Evolutionary conservation across 2,797 vertebrate species (phyloP), one percentile per base, ranked within the genome.

Genomic region (Esox masquinongy): DNA sequence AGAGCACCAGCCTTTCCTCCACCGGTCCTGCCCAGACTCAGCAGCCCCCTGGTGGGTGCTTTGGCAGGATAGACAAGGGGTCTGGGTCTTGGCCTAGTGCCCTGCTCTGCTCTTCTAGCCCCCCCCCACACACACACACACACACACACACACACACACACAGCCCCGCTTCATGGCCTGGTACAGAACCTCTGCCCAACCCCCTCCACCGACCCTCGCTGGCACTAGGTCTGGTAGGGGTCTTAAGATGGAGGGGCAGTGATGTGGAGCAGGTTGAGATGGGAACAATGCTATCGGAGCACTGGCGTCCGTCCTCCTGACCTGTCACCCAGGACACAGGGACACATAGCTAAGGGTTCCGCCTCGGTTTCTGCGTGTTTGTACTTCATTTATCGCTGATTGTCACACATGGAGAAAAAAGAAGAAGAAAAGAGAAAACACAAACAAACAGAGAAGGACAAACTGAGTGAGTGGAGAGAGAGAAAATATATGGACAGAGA

Each of bases 231-330:
- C 88, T 85, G 87, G 79, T 81, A 82, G 86, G 82, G 79, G 82
- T 84, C 89, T 86, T 89, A 85, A 82, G 87, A 90, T 84, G 88
- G 85, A 81, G 90, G 91, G 93, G 91, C 93, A 94, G 81, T 80
- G 92, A 90, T 93, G 92, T 94, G 93, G 92, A 89, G 86, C 93
- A 89, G 91, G 90, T 89, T 90, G 88, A 89, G 90, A 89, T 86
- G 89, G 90, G 90, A 93, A 94, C 93, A 95, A 93, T 94, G 89
- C 92, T 94, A 94, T 94, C 92, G 90, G 91, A 90, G 88, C 78
- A 88, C 87, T 91, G 84, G 86, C 89, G 85, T 86, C 81, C 85
- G 70, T 80, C 90, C 86, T 87, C 87, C 78, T 72, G 76, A 72
- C 70, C 72, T 70, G 76, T 71, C 80, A 69, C 66, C 56, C 67